Percentiles rank a stretch among this genome's conserved stretches.
These are phyloP conservation scores for Syrista parreyssii DNA, from an alignment of 2,888 invertebrate genomes.

Conservation along the genomic window DNA sequence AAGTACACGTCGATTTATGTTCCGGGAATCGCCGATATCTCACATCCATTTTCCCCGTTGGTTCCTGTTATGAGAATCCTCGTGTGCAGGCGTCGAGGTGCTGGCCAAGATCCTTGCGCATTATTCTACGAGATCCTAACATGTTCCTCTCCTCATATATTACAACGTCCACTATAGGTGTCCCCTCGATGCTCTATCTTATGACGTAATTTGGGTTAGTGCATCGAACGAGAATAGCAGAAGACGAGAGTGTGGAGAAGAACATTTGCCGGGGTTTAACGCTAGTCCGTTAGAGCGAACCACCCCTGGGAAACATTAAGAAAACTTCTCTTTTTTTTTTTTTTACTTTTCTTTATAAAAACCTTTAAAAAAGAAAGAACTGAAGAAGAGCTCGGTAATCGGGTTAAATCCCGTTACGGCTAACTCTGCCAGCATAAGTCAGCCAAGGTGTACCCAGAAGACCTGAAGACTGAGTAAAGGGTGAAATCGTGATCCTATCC, in stretches of 20 bases:
- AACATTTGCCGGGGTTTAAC: not conserved
- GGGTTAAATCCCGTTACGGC: not conserved
- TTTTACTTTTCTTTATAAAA: not conserved
- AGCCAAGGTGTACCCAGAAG: not conserved
- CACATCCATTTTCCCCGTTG: slow-evolving; percentile 41
- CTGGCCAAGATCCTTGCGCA: slow-evolving; percentile 39
- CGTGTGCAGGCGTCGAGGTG: slow-evolving; percentile 18
- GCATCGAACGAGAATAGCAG: slow-evolving; percentile 28
- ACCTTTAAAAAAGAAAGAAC: not conserved
- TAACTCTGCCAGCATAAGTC: not conserved
- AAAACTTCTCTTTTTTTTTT: not conserved
- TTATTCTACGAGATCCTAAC: slow-evolving; percentile 46
- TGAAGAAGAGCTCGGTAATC: not conserved
- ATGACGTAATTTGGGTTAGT: slow-evolving; percentile 46
- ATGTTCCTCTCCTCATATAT: slow-evolving; percentile 38
- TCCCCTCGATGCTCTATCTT: slow-evolving; percentile 46
- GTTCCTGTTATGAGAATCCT: slow-evolving; percentile 1
- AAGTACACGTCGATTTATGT: slow-evolving; percentile 63
- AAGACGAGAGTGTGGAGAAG: not conserved
- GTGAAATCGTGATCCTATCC: not conserved
- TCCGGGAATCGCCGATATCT: slow-evolving; percentile 56
- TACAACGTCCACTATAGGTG: slow-evolving; percentile 43
- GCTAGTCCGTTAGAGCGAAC: not conserved
- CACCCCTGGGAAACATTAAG: not conserved
- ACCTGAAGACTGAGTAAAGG: not conserved